These are phyloP conservation scores for Spondyliosoma cantharus DNA, from an alignment of 2,797 vertebrate species.

Conservation along the genomic window DNA sequence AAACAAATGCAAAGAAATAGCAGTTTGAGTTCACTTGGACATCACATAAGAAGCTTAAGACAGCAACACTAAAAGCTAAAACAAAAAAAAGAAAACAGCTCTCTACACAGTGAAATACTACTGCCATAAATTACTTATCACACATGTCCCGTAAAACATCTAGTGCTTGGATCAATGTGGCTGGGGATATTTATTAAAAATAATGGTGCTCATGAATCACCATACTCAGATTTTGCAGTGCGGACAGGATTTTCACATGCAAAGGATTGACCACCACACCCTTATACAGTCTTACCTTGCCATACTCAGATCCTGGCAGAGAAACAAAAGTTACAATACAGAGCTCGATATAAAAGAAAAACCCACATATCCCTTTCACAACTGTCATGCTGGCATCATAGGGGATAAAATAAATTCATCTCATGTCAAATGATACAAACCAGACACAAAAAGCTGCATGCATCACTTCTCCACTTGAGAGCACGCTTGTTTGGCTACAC, in stretches of 20 bases:
- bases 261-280: slow-evolving; percentile 73
- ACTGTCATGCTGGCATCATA: slow-evolving; percentile 58
- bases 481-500: slow-evolving; percentile 33
- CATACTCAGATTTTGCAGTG: slow-evolving; percentile 53
- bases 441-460: slow-evolving; percentile 68
- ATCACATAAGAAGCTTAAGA: slow-evolving; percentile 32
- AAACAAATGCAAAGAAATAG: slow-evolving; percentile 1
- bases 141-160: slow-evolving; percentile 22
- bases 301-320: slow-evolving; percentile 79
- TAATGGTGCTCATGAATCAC: slow-evolving; percentile 55
- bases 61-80: slow-evolving; percentile 31
- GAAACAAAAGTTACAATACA: slow-evolving; percentile 76
- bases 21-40: slow-evolving; percentile 30
- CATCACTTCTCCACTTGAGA: slow-evolving; percentile 58
- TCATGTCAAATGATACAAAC: slow-evolving; percentile 63
- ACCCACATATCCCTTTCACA: slow-evolving; percentile 52
- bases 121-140: slow-evolving; percentile 22
- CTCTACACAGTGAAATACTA: slow-evolving; percentile 9
- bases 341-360: slow-evolving; percentile 55
- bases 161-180: slow-evolving; percentile 26
- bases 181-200: slow-evolving; percentile 39
- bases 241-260: slow-evolving; percentile 72
- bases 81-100: slow-evolving; percentile 13
- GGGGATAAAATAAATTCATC: slow-evolving; percentile 50
- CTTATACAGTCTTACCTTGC: slow-evolving; percentile 80